Conservation (phyloP, 2,888 invertebrate species). For the Sphaeridia pumilis region DNA sequence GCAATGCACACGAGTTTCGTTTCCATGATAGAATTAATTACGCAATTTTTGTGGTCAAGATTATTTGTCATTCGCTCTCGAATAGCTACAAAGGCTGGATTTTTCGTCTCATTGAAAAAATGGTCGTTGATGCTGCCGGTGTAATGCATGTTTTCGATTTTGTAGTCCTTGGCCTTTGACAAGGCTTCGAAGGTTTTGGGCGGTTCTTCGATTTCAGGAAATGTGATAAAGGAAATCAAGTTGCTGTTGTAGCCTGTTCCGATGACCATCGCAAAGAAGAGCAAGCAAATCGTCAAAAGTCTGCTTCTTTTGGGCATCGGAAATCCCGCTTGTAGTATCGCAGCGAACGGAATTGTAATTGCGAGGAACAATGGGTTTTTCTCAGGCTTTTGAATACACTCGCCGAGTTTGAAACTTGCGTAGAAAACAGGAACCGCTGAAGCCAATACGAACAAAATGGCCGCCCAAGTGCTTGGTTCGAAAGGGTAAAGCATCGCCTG, state of each 20-base stretch:
- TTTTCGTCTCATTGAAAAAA: not conserved
- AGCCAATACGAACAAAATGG: not conserved
- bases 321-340: not conserved
- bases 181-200: not conserved
- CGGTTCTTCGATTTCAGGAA: not conserved
- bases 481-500: conserved; percentile 9
- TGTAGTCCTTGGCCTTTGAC: not conserved
- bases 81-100: not conserved
- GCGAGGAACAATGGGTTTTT: too few species aligned
- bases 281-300: not conserved
- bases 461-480: conserved; percentile 1
- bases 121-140: not conserved
- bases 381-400: too few species aligned
- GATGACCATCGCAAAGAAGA: not conserved
- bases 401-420: too few species aligned
- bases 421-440: not conserved
- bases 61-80: not conserved
- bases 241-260: not conserved
- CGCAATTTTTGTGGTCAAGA: not conserved
- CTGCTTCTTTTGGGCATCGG: not conserved
- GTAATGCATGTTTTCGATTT: not conserved
- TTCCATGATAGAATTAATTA: not conserved
- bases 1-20: not conserved
- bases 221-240: not conserved
- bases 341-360: not conserved